phyloP scores from a whole-genome alignment of 2,113 vertebrate genomes.

The Oenanthe oenanthe region DNA sequence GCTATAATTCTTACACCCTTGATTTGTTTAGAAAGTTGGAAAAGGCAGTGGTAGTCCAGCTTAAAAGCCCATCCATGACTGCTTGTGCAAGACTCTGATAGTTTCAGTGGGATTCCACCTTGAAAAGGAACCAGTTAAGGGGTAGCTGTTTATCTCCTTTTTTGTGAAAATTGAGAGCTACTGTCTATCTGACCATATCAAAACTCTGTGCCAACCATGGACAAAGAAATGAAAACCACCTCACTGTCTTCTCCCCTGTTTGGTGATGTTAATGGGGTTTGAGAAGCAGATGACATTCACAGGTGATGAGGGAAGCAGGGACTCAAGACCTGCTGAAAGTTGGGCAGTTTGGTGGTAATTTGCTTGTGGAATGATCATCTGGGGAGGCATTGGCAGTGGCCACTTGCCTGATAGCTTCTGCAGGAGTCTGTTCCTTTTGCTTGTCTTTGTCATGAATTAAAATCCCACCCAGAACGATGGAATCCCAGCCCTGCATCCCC shows the following conservation, averaged over 20 bases:
- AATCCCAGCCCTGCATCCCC: neutral
- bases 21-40: neutral
- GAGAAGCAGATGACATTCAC: slow-evolving; percentile 7
- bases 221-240: neutral
- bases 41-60: neutral
- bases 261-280: neutral
- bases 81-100: neutral
- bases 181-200: neutral
- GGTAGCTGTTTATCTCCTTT: neutral
- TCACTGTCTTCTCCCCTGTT: neutral
- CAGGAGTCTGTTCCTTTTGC: neutral
- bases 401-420: neutral
- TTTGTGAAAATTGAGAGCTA: neutral
- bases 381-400: neutral
- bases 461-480: neutral
- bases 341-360: neutral
- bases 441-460: neutral
- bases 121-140: neutral
- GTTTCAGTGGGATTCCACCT: neutral
- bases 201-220: neutral
- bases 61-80: neutral
- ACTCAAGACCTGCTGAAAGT: neutral
- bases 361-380: neutral
- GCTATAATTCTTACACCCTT: neutral
- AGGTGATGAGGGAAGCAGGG: neutral